These are phyloP conservation scores for Ciconia stormi DNA, from an alignment of 2,113 vertebrate species.

Conservation along the genomic window DNA sequence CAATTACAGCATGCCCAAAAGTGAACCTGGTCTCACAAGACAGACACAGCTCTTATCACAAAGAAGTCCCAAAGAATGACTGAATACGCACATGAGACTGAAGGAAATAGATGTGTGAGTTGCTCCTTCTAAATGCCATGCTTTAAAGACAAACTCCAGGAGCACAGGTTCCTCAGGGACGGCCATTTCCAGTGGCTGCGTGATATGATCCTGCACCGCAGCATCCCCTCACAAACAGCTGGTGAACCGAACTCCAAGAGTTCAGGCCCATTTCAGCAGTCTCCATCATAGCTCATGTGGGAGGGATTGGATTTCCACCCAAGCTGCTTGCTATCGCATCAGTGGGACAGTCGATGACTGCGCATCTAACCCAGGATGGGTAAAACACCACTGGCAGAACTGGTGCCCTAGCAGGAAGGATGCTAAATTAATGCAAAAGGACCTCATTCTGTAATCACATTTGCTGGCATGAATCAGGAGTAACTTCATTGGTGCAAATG, in stretches of 20 bases:
- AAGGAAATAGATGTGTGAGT: neutral
- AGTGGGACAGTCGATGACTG: neutral
- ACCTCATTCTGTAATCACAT: neutral
- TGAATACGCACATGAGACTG: neutral
- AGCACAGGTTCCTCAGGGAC: neutral
- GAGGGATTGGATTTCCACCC: neutral
- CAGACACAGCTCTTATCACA: neutral
- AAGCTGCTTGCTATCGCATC: neutral
- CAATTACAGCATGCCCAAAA: neutral
- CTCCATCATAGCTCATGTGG: neutral
- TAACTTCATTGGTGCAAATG: neutral
- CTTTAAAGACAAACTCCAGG: neutral
- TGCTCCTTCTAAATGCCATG: neutral
- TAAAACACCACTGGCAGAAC: neutral
- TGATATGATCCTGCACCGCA: neutral
- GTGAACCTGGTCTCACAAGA: neutral
- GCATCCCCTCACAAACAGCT: neutral
- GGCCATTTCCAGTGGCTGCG: neutral
- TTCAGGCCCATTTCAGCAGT: neutral
- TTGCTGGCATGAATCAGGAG: neutral
- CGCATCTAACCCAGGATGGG: neutral
- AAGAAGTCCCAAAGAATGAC: neutral
- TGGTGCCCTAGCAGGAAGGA: neutral
- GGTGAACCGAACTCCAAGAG: neutral
- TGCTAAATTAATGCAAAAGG: neutral